Evolutionary conservation across 2,113 vertebrate genomes (phyloP).

Genomic region (Artemisiospiza belli): DNA sequence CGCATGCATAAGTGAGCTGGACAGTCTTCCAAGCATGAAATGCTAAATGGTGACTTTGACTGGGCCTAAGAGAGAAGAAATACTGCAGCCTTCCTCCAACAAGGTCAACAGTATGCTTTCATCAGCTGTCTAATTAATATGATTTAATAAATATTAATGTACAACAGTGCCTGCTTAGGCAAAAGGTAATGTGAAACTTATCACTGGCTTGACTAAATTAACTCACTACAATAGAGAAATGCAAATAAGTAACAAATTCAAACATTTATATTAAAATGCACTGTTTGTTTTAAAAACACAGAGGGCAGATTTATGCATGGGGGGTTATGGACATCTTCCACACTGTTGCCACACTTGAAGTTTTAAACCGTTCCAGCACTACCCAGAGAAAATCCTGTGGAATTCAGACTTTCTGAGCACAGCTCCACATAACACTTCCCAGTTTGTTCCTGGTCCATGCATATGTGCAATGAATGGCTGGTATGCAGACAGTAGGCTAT

Average conservation of each 20-base stretch:
- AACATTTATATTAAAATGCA: neutral
- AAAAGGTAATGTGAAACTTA: neutral
- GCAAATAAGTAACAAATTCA: neutral
- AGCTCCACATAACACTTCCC: neutral
- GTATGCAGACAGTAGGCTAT: neutral
- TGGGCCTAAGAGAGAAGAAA: neutral
- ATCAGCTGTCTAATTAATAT: neutral
- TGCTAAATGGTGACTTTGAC: neutral
- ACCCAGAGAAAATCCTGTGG: neutral
- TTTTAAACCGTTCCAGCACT: neutral
- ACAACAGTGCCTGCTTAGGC: neutral
- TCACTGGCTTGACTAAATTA: neutral
- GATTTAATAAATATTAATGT: slow-evolving; percentile 33
- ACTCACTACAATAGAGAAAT: neutral
- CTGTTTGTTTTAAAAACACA: neutral
- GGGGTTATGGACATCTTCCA: neutral
- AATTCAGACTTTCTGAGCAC: neutral
- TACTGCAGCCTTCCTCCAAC: neutral
- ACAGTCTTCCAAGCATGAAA: neutral
- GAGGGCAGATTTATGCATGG: neutral
- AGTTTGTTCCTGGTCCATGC: neutral
- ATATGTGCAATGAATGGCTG: neutral
- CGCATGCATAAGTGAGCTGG: neutral
- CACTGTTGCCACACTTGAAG: neutral
- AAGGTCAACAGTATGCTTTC: neutral